These are phyloP conservation scores for Lagorchestes hirsutus DNA, from an alignment of 2,797 vertebrate genomes.

Conservation along the genomic window DNA sequence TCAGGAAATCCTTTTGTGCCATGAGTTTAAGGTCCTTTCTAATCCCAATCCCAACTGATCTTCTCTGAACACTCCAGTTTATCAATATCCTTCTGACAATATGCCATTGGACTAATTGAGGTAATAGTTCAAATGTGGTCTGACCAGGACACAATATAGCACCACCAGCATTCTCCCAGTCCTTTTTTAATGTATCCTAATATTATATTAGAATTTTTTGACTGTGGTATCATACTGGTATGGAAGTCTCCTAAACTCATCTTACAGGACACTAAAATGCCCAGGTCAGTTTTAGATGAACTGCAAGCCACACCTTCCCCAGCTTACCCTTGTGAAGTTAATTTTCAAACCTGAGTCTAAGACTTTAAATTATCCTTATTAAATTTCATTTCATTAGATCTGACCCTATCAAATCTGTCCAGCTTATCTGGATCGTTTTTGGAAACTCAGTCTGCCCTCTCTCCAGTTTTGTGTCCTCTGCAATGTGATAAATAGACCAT, in stretches of 20 bases:
- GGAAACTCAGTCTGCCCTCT: not conserved
- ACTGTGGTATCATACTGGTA: not conserved
- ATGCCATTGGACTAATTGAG: not conserved
- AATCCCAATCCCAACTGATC: not conserved
- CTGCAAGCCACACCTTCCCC: not conserved
- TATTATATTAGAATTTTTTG: not conserved
- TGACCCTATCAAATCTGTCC: not conserved
- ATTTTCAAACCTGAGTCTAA: not conserved
- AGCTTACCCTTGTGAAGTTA: not conserved
- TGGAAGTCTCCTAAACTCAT: not conserved
- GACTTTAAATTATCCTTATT: not conserved
- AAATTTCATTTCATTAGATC: not conserved
- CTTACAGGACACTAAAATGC: not conserved
- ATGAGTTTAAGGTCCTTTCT: not conserved
- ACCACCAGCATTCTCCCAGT: not conserved
- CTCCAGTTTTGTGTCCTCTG: not conserved
- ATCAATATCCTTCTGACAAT: not conserved
- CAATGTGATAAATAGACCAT: not conserved
- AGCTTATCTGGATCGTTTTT: not conserved
- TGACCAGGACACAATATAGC: not conserved
- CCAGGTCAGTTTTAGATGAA: not conserved
- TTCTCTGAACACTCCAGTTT: not conserved
- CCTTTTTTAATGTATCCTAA: not conserved
- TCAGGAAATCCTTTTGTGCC: not conserved
- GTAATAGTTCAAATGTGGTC: not conserved